These are phyloP conservation scores for Charina bottae DNA, from an alignment of 2,113 vertebrate species.

Conservation along the genomic window DNA sequence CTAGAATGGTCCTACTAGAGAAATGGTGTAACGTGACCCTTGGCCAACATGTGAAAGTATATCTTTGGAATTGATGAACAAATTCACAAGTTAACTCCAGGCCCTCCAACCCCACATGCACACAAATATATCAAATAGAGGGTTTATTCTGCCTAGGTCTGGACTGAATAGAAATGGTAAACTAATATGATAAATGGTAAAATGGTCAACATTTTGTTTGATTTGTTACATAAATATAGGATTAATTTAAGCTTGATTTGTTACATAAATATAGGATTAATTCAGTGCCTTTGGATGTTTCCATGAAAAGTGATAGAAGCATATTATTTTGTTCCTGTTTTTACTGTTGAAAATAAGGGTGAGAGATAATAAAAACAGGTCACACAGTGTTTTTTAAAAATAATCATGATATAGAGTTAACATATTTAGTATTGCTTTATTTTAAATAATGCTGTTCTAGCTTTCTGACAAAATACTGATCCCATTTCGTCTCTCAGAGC, in stretches of 20 bases:
- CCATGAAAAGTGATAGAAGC: neutral
- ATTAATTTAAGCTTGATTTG: neutral
- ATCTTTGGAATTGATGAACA: neutral
- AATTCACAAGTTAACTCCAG: neutral
- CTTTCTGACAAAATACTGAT: neutral
- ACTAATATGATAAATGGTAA: neutral
- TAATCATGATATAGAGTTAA: neutral
- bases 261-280: neutral
- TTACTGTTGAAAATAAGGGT: neutral
- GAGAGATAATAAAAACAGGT: neutral
- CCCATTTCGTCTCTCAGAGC: neutral
- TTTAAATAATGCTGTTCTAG: neutral
- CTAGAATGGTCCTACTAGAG: neutral
- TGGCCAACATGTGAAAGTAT: neutral
- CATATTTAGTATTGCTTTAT: neutral
- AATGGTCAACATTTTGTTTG: neutral
- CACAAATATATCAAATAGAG: neutral
- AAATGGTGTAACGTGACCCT: neutral
- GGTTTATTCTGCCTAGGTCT: neutral
- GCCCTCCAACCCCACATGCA: neutral
- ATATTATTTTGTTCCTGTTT: neutral
- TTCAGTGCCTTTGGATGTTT: neutral
- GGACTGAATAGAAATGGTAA: neutral
- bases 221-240: neutral
- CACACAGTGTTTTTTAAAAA: neutral